Evolutionary conservation across 2,888 invertebrate species (phyloP).

Genomic region (Allophyes oxyacanthae): DNA sequence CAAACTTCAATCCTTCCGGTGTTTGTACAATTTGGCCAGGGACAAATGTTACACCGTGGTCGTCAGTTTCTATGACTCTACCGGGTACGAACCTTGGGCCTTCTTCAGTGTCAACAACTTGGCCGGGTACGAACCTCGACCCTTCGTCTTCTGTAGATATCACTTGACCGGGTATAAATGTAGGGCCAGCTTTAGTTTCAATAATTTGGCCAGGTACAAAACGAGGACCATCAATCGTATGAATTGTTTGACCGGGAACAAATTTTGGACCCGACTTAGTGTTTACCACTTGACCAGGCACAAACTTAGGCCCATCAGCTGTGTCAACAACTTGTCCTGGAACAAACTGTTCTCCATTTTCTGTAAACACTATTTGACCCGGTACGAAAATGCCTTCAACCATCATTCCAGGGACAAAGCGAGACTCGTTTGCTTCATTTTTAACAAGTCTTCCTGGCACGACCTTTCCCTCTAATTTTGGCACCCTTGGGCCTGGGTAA

Average conservation of each 20-base stretch:
- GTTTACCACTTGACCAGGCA: conserved; percentile 94
- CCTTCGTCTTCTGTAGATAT: conserved; percentile 91
- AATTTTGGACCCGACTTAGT: conserved; percentile 91
- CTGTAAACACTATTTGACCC: conserved; percentile 92
- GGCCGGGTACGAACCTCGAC: conserved; percentile 90
- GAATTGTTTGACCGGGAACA: conserved; percentile 92
- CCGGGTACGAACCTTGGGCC: conserved; percentile 93
- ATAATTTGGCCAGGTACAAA: conserved; percentile 95
- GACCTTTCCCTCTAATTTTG: conserved; percentile 88
- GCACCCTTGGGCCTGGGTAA: conserved; percentile 89
- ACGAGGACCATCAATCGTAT: conserved; percentile 92
- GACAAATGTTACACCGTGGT: conserved; percentile 92
- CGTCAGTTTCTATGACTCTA: conserved; percentile 92
- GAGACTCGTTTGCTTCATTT: conserved; percentile 89
- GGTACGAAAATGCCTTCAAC: conserved; percentile 91
- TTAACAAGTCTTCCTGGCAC: conserved; percentile 91
- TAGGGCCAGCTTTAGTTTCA: conserved; percentile 93
- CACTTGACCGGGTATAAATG: conserved; percentile 94
- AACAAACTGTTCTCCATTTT: conserved; percentile 92
- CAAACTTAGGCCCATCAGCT: conserved; percentile 92
- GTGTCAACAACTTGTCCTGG: conserved; percentile 93
- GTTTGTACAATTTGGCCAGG: conserved; percentile 94
- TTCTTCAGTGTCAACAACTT: conserved; percentile 92
- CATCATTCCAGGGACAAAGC: conserved; percentile 92
- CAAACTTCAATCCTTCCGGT: conserved; percentile 91